phyloP scores from a whole-genome alignment of 2,888 invertebrate genomes.

The Nephrotoma guestfalica region DNA sequence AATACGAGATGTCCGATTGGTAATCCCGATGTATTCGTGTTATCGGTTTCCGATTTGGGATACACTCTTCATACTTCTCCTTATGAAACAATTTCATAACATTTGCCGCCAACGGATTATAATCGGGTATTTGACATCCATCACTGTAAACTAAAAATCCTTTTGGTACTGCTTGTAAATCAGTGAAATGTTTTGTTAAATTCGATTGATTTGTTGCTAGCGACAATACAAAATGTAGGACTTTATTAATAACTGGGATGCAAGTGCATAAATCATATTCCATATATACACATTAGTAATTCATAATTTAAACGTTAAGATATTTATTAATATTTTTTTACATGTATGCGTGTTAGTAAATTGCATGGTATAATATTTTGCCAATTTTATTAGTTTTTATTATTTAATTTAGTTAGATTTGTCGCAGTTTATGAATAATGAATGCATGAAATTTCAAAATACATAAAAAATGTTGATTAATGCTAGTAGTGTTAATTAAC shows the following conservation, averaged over 20 bases:
- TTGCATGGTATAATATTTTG: background rate
- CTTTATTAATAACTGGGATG: background rate
- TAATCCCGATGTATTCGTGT: slow-evolving; percentile 22
- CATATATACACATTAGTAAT: background rate
- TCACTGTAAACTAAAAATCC: slow-evolving; percentile 37
- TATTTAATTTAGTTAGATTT: background rate
- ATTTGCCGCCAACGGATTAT: slow-evolving; percentile 42
- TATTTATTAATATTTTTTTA: background rate
- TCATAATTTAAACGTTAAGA: background rate
- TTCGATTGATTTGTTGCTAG: background rate
- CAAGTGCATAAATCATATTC: background rate
- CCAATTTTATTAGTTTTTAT: background rate
- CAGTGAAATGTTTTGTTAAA: background rate
- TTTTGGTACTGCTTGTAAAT: slow-evolving; percentile 15
- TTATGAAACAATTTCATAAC: slow-evolving; percentile 38
- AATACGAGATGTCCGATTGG: slow-evolving; percentile 18
- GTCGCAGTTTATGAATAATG: background rate
- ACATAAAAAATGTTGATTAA: background rate
- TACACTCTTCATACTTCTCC: slow-evolving; percentile 39
- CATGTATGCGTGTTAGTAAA: background rate
- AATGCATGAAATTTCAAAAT: background rate
- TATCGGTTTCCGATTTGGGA: slow-evolving; percentile 21
- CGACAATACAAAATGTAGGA: background rate
- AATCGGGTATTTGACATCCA: slow-evolving; percentile 45
- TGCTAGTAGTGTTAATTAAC: background rate